A percentile compares a stretch with the other conserved stretches of the same genome.
These are phyloP conservation scores for Drosophila borborema DNA, from an alignment of 2,888 invertebrate species.

Conservation along the genomic window DNA sequence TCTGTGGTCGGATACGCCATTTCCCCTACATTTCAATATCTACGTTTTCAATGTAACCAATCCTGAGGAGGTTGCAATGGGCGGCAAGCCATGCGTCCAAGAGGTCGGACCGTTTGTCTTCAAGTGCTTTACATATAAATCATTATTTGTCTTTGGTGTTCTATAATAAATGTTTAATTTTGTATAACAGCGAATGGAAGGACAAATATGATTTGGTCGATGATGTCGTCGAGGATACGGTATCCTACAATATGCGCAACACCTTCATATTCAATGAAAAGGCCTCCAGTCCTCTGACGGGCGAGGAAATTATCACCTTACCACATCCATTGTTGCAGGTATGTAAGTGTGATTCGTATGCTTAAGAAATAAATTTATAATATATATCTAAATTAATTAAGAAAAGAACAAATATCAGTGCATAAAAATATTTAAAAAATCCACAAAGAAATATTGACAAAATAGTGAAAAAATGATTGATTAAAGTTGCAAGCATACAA, in stretches of 20 bases:
- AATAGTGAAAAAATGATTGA: background rate
- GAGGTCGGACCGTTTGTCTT: slow-evolving; percentile 94
- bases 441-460: too few relatives aligned
- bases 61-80: slow-evolving; percentile 89
- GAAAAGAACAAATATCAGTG: background rate
- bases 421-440: background rate
- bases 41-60: slow-evolving; percentile 94
- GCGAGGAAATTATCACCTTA: slow-evolving; percentile 89
- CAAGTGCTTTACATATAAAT: slow-evolving; percentile 87
- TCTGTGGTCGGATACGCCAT: slow-evolving; percentile 92
- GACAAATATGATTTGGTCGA: slow-evolving; percentile 91
- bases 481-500: too few relatives aligned
- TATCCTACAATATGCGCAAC: slow-evolving; percentile 89
- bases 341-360: slow-evolving; percentile 67
- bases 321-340: slow-evolving; percentile 91
- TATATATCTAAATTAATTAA: too few relatives aligned
- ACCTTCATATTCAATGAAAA: slow-evolving; percentile 89
- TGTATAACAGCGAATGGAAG: slow-evolving; percentile 90
- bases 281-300: slow-evolving; percentile 88
- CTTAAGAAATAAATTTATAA: too few relatives aligned
- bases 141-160: background rate
- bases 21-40: slow-evolving; percentile 91
- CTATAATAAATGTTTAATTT: background rate
- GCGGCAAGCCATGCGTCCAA: slow-evolving; percentile 89
- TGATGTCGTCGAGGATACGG: slow-evolving; percentile 89